Evolutionary conservation across 2,113 vertebrate species (phyloP).

Genomic region (Scophthalmus maximus): DNA sequence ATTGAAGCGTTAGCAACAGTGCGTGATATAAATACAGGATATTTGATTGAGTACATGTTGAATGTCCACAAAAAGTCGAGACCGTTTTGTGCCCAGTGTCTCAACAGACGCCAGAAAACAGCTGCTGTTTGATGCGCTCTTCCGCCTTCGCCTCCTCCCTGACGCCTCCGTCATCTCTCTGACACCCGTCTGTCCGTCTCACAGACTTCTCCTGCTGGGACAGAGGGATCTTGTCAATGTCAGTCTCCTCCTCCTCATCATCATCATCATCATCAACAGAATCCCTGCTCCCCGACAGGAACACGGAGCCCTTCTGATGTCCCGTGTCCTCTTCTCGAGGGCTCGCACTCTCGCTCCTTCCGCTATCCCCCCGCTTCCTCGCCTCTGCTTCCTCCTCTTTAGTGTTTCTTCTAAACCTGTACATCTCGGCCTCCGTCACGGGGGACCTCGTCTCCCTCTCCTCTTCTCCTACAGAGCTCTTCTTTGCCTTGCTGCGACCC

Average conservation of each 20-base stretch:
- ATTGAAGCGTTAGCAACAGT: conserved; percentile 17
- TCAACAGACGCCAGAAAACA: conserved; percentile 84
- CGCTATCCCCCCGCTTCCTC: conserved; percentile 44
- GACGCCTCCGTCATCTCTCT: conserved; percentile 31
- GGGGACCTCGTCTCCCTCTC: conserved; percentile 57
- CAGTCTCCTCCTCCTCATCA: conserved; percentile 66
- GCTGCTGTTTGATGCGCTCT: conserved; percentile 73
- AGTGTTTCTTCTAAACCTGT: conserved; percentile 51
- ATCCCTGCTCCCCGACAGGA: conserved; percentile 40
- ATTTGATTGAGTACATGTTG: conserved; percentile 6
- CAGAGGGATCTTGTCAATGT: conserved; percentile 48
- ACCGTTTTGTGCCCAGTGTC: conserved; percentile 16
- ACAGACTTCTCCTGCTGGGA: conserved; percentile 53
- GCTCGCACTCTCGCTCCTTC: conserved; percentile 33
- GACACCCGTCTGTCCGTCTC: conserved; percentile 73
- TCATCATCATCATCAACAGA: neutral
- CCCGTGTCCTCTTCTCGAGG: conserved; percentile 27
- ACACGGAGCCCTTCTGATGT: conserved; percentile 49
- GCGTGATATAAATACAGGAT: conserved; percentile 16
- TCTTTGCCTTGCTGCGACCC: conserved; percentile 79
- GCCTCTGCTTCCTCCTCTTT: conserved; percentile 44
- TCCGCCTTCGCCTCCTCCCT: conserved; percentile 62
- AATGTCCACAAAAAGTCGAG: conserved; percentile 12
- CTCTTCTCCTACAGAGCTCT: conserved; percentile 64
- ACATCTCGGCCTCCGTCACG: conserved; percentile 71